These are phyloP conservation scores for Cephus nigrinus DNA, from an alignment of 2,888 invertebrate species.

Conservation along the genomic window DNA sequence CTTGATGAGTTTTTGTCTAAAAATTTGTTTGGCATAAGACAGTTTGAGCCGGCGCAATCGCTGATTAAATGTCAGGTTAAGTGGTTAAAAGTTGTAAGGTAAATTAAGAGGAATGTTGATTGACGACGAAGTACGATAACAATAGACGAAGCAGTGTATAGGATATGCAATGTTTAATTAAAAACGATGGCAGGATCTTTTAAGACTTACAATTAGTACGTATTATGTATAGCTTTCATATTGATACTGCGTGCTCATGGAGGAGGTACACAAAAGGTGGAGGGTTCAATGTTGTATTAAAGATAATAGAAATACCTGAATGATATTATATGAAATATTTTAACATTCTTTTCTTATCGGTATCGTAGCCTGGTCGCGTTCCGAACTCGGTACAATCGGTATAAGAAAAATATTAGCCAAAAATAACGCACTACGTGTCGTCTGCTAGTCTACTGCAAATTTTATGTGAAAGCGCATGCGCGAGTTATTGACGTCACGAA, in stretches of 20 bases:
- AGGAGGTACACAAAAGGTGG: neutral
- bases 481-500: constrained; percentile 43
- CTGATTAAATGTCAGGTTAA: too few species aligned
- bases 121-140: neutral
- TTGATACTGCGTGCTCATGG: neutral
- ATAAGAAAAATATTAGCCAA: constrained; percentile 29
- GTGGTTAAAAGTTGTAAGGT: neutral
- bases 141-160: too few species aligned
- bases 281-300: neutral
- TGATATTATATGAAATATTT: neutral
- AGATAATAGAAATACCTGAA: neutral
- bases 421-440: constrained; percentile 43
- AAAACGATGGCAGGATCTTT: neutral
- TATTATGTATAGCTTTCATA: neutral
- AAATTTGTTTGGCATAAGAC: too few species aligned
- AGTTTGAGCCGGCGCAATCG: too few species aligned
- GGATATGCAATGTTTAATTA: too few species aligned
- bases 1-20: too few species aligned
- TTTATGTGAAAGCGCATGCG: constrained; percentile 42
- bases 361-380: neutral
- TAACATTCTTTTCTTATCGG: neutral
- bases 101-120: neutral
- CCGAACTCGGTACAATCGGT: neutral
- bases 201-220: neutral
- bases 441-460: constrained; percentile 34